These are phyloP conservation scores for Oceanodroma tethys DNA, from an alignment of 2,113 vertebrate species.

Conservation along the genomic window DNA sequence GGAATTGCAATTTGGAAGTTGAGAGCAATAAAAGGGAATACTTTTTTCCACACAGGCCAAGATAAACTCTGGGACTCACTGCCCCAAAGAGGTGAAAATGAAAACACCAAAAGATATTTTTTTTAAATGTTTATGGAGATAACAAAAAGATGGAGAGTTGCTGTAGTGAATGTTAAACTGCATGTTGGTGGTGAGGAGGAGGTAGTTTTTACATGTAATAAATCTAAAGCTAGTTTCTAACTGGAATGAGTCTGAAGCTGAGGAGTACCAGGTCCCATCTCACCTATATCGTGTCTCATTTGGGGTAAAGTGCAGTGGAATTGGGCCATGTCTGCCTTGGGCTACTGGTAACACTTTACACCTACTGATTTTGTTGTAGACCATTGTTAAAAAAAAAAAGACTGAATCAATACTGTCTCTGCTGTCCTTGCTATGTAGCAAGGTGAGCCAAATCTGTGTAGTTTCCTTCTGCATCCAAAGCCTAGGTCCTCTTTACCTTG, in stretches of 20 bases:
- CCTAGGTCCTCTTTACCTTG: not conserved
- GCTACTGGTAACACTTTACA: not conserved
- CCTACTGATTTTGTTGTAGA: not conserved
- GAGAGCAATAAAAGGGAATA: not conserved
- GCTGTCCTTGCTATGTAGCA: not conserved
- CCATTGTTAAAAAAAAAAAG: not conserved
- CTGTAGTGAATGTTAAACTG: not conserved
- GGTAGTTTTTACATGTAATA: not conserved
- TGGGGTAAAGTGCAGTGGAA: not conserved
- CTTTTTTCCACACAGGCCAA: not conserved
- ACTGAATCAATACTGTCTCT: not conserved
- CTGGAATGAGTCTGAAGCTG: not conserved
- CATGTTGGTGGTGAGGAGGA: not conserved
- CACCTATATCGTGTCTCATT: rapidly evolving
- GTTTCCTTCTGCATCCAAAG: not conserved
- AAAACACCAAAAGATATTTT: not conserved
- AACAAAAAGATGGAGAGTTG: not conserved
- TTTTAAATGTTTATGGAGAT: not conserved
- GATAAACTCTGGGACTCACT: not conserved
- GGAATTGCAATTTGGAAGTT: not conserved
- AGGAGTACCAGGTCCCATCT: not conserved
- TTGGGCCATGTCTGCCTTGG: not conserved
- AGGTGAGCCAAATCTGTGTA: not conserved
- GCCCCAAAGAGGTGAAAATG: not conserved
- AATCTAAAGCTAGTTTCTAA: not conserved